Conservation (phyloP, 2,797 vertebrate species). For the Arvicola amphibius region DNA sequence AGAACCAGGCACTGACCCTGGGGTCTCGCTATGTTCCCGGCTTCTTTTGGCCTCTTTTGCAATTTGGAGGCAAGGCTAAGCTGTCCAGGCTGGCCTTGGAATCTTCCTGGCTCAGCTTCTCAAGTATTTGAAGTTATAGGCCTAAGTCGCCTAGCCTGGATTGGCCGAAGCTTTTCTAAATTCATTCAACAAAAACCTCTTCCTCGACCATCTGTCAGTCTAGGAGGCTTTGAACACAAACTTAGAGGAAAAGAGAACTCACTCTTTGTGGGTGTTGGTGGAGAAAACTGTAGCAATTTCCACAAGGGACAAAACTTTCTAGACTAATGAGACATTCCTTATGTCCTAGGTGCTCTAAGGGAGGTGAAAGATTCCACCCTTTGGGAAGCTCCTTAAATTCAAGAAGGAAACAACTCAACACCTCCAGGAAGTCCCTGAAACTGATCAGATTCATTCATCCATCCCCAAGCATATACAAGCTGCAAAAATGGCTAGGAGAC, state of each 20-base stretch:
- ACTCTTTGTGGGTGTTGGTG: not conserved
- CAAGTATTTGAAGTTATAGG: not conserved
- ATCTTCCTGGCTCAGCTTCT: not conserved
- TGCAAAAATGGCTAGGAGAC: not conserved
- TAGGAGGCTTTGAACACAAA: not conserved
- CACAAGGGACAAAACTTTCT: not conserved
- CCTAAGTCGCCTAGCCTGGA: not conserved
- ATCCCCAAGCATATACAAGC: not conserved
- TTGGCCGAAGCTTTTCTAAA: conserved; percentile 6
- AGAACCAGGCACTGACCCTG: no score
- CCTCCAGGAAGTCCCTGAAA: not conserved
- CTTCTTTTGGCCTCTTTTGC: not conserved
- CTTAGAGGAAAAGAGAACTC: not conserved
- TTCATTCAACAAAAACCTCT: not conserved
- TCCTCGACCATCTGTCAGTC: not conserved
- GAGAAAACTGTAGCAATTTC: not conserved
- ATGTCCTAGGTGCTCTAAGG: not conserved
- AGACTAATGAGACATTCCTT: not conserved
- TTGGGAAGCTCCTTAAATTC: not conserved
- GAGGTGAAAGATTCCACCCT: not conserved
- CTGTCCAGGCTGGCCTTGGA: not conserved
- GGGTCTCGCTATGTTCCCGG: no score
- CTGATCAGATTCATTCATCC: not conserved
- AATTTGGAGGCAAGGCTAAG: not conserved
- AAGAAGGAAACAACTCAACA: not conserved